Conservation (phyloP, 1,140 invertebrate genomes). For the Pseudomyrmex flavicornis region DNA sequence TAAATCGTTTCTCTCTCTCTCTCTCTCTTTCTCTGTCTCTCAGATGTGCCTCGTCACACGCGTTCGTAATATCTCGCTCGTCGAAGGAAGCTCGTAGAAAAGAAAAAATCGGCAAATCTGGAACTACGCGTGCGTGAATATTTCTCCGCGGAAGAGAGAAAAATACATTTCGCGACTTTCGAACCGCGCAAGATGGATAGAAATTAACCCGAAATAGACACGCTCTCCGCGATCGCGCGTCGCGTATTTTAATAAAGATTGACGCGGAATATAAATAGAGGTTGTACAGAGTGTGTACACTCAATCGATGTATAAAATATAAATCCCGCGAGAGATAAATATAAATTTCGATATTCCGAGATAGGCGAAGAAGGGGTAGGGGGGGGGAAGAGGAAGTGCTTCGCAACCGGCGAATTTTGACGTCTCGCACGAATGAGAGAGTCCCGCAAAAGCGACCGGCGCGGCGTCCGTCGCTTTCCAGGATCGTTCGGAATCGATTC, state of each 20-base stretch:
- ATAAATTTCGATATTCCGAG: no score
- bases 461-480: neutral
- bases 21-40: neutral
- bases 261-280: no score
- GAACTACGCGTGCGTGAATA: neutral
- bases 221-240: no score
- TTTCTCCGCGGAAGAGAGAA: neutral
- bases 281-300: no score
- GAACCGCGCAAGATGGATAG: no score
- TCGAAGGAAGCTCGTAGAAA: neutral
- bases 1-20: neutral
- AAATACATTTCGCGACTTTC: no score
- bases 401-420: neutral
- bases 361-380: no score
- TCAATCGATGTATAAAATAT: no score
- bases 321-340: no score
- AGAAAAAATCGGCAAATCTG: neutral
- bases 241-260: no score
- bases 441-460: neutral
- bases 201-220: no score
- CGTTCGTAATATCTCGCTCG: neutral
- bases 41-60: slow-evolving; percentile 24
- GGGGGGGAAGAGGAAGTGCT: no score
- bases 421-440: neutral
- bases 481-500: slow-evolving; percentile 48